Base-by-base conservation (phyloP, 2,888 invertebrate species). In the Drosophila demipolita region DNA sequence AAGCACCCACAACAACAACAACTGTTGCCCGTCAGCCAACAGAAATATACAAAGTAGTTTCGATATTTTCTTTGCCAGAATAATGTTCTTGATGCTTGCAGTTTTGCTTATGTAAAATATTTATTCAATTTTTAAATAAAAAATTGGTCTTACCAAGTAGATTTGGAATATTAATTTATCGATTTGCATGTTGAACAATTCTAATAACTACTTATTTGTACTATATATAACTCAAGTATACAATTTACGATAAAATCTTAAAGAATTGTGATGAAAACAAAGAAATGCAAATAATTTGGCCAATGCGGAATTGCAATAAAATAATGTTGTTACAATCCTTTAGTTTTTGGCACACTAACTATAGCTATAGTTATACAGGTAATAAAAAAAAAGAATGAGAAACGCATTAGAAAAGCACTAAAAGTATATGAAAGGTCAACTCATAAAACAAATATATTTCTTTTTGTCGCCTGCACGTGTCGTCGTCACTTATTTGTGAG, bases 401-500 rank as follows among this genome's bases (percentile, higher is more conserved):
- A 54, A 11, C 33, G 32, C 32, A 61, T 33, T 40, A 23, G 20
- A 42, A 53, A 33, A 23, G n/a, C 38, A 54, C 42, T 38, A 38
- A 32, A 54, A 45, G 50, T 50, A 48, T 58, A 20, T 33, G 48
- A 35, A 68, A 45, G 68, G 68, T 45, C 38, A 20, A 50, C 38
- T 38, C 38, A n/a, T n/a, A 32, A 35, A 35, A 11, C 20, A 40
- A 15, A 33, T 52, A 9, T 59, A n/a, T 62, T 50, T 45, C 17
- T 42, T 55, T 75, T 76, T 55, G 76, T 76, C 76, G 73, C 68
- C 77, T 76, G 68, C 50, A 35, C n/a, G 50, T 15, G 53, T 45
- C 15, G 45, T 8, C 36, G 20, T 26, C 15, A 29, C 7, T 36
- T 17, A 38, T 36, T 29, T 61, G 17, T 29, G 45, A 0, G 9